These are phyloP conservation scores for Copidosoma aretas DNA, from an alignment of 2,888 invertebrate genomes.

Conservation along the genomic window DNA sequence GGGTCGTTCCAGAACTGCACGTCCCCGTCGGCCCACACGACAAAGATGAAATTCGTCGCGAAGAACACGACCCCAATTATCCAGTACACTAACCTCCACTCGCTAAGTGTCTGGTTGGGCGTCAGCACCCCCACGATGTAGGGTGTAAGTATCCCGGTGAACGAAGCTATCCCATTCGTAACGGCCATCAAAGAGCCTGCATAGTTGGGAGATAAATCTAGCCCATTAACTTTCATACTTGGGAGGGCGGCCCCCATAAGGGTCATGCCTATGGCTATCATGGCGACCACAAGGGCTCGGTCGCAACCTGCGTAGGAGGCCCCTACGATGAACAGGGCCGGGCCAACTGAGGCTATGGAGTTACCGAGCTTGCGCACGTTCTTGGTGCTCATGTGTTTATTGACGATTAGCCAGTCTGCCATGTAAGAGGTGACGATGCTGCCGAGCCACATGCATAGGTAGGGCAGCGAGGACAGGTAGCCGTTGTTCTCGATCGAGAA, in stretches of 20 bases:
- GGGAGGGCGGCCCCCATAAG: constrained; percentile 64
- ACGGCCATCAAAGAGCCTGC: constrained; percentile 64
- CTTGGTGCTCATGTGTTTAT: constrained; percentile 56
- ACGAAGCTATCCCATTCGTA: constrained; percentile 72
- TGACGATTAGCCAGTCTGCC: constrained; percentile 61
- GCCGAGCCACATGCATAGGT: constrained; percentile 63
- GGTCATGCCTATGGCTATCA: constrained; percentile 63
- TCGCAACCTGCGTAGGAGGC: constrained; percentile 65
- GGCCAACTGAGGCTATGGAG: constrained; percentile 63
- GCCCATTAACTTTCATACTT: constrained; percentile 63
- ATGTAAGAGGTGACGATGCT: constrained; percentile 58
- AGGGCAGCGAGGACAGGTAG: constrained; percentile 62
- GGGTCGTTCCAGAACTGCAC: constrained; percentile 79
- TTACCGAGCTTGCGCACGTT: constrained; percentile 64
- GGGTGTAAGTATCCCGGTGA: constrained; percentile 75
- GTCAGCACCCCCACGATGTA: constrained; percentile 73
- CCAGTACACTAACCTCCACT: constrained; percentile 85
- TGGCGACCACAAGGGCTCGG: constrained; percentile 55
- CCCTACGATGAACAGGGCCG: constrained; percentile 62
- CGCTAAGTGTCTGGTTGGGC: constrained; percentile 54
- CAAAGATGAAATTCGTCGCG: constrained; percentile 72
- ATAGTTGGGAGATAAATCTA: constrained; percentile 64
- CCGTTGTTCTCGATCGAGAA: constrained; percentile 62
- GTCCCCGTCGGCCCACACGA: constrained; percentile 76
- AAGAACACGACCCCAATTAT: constrained; percentile 75